Percentiles rank a stretch among this genome's conserved stretches.
Evolutionary conservation across 2,888 invertebrate species (phyloP).

Genomic region (Meiosimyza platycephala): DNA sequence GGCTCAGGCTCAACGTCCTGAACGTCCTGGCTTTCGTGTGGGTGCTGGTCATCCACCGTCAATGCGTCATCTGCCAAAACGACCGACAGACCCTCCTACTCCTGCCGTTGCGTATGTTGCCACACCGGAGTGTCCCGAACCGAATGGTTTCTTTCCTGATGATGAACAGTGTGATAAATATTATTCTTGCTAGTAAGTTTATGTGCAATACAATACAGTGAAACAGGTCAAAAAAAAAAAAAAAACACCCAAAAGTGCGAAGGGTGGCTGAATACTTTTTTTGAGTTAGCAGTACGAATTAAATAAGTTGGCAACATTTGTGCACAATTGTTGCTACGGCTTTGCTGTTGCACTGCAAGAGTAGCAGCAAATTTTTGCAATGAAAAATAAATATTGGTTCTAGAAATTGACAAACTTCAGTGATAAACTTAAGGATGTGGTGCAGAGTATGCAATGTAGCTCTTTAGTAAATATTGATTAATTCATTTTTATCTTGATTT

Average conservation of each 20-base stretch:
- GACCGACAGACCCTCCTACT: constrained; percentile 54
- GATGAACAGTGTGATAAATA: constrained; percentile 90
- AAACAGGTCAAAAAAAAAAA: background rate
- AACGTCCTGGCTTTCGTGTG: constrained; percentile 54
- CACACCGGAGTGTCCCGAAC: constrained; percentile 81
- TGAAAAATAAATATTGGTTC: constrained; percentile 27
- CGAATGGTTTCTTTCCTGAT: constrained; percentile 86
- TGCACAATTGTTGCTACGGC: background rate
- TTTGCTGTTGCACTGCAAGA: background rate
- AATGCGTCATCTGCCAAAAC: constrained; percentile 59
- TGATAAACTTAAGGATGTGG: too few species aligned
- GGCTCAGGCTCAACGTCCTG: constrained; percentile 58
- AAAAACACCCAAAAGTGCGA: background rate
- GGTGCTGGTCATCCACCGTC: constrained; percentile 59
- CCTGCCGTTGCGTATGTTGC: constrained; percentile 69
- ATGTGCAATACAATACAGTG: background rate
- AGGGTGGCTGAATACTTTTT: background rate
- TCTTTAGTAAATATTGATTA: too few species aligned
- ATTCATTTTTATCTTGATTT: too few species aligned
- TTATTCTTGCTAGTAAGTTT: constrained; percentile 77
- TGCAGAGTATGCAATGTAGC: too few species aligned
- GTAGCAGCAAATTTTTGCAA: too few species aligned
- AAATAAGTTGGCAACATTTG: constrained; percentile 30
- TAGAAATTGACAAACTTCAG: constrained; percentile 9
- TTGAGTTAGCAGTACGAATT: background rate